Evolutionary conservation across 2,113 vertebrate genomes (phyloP).

Genomic region (Rhadina sibilatrix): DNA sequence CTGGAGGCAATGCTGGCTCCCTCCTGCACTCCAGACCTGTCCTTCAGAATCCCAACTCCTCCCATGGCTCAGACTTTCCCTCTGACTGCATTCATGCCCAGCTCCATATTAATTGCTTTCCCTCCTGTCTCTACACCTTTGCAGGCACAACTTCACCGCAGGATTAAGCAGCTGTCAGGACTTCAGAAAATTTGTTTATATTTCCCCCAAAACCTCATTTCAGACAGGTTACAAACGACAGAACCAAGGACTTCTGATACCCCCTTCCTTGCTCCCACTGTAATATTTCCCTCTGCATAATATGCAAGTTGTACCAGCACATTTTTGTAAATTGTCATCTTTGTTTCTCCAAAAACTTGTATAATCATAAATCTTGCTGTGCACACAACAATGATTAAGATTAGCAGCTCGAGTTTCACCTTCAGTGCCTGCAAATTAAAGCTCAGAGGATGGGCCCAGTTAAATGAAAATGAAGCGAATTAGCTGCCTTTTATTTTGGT

Average conservation of each 20-base stretch:
- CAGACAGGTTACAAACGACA: not conserved
- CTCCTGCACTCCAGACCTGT: not conserved
- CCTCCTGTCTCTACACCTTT: not conserved
- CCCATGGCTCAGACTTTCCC: not conserved
- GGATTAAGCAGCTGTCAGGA: not conserved
- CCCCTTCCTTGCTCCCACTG: not conserved
- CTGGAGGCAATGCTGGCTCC: not conserved
- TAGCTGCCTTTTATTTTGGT: not conserved
- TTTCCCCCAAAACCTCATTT: not conserved
- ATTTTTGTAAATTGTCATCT: not conserved
- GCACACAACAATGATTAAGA: not conserved
- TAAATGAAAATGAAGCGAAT: conserved; percentile 14
- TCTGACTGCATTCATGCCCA: not conserved
- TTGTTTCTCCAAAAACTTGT: not conserved
- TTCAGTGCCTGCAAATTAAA: not conserved
- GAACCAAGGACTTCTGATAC: not conserved
- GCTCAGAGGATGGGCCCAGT: not conserved
- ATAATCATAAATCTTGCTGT: not conserved
- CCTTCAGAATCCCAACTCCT: not conserved
- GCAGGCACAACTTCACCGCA: not conserved
- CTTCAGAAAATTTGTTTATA: not conserved
- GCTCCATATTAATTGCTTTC: not conserved
- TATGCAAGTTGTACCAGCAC: not conserved
- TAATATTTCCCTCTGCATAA: not conserved
- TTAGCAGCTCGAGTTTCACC: conserved; percentile 9